These are phyloP conservation scores for Chymomyza amoena DNA, from an alignment of 2,888 invertebrate species.

Conservation along the genomic window DNA sequence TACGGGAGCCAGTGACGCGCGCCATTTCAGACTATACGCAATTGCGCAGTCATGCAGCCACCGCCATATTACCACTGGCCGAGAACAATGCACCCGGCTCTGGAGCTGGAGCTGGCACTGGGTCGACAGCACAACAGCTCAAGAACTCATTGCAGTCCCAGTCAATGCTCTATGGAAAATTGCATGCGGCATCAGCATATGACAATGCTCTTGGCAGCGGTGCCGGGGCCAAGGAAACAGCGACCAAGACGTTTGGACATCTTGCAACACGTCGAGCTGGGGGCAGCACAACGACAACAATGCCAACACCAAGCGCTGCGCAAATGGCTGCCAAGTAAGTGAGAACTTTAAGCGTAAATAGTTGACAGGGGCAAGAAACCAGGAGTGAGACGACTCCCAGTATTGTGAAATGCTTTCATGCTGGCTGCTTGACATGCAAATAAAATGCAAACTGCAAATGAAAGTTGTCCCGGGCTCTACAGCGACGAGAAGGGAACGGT, in stretches of 20 bases:
- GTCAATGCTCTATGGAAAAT: constrained; percentile 68
- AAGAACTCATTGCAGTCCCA: constrained; percentile 48
- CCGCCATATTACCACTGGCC: constrained; percentile 83
- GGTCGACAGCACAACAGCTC: constrained; percentile 12
- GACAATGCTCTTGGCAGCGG: constrained; percentile 74
- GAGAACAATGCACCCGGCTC: constrained; percentile 43
- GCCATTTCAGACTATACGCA: constrained; percentile 98
- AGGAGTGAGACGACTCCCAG: background rate
- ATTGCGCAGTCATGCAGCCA: constrained; percentile 89
- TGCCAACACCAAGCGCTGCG: constrained; percentile 62
- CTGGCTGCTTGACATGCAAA: constrained; percentile 48
- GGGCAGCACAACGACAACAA: constrained; percentile 43
- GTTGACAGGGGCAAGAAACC: background rate
- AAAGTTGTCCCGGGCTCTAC: constrained; percentile 28
- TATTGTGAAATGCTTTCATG: background rate
- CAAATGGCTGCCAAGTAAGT: constrained; percentile 76
- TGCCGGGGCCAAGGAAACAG: constrained; percentile 61
- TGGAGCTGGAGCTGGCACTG: constrained; percentile 32
- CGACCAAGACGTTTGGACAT: constrained; percentile 27
- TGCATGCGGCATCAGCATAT: constrained; percentile 70
- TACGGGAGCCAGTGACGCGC: constrained; percentile 96
- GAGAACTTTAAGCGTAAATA: constrained; percentile 11
- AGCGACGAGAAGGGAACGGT: constrained; percentile 18
- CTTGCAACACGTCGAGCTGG: constrained; percentile 19
- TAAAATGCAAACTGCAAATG: constrained; percentile 50